phyloP scores from a whole-genome alignment of 2,113 vertebrate genomes.

The Cavia aperea region DNA sequence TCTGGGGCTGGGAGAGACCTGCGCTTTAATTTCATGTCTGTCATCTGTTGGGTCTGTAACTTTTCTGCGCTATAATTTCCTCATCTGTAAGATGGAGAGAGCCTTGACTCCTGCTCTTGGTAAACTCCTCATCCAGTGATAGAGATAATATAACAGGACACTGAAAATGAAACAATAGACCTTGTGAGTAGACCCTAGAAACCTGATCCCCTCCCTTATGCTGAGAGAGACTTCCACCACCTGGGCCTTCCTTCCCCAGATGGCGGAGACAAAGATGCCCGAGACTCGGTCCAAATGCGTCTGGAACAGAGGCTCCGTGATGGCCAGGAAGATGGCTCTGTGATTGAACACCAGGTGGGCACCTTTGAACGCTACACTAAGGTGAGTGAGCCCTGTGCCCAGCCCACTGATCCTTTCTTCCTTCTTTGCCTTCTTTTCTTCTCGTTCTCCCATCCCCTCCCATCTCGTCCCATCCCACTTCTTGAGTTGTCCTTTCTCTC shows the following conservation, averaged over 20 bases:
- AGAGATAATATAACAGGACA: not conserved
- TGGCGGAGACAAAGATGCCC: slow-evolving; percentile 93
- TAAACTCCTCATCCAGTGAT: not conserved
- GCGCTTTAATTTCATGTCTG: not conserved
- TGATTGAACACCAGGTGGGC: slow-evolving; percentile 79
- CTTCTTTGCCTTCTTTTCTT: not conserved
- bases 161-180: not conserved
- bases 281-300: slow-evolving; percentile 87
- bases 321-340: slow-evolving; percentile 78
- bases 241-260: slow-evolving; percentile 73
- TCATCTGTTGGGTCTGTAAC: not conserved
- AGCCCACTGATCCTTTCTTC: not conserved
- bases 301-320: slow-evolving; percentile 85
- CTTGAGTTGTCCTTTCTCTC: not conserved
- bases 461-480: not conserved
- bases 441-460: not conserved
- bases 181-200: not conserved
- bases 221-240: not conserved
- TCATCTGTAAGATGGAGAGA: not conserved
- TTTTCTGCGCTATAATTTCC: not conserved
- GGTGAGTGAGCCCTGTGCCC: slow-evolving; percentile 74
- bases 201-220: not conserved
- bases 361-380: slow-evolving; percentile 92
- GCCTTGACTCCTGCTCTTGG: not conserved
- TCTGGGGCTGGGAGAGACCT: not conserved